phyloP scores from a whole-genome alignment of 2,797 vertebrate species.

The Mastacembelus armatus region DNA sequence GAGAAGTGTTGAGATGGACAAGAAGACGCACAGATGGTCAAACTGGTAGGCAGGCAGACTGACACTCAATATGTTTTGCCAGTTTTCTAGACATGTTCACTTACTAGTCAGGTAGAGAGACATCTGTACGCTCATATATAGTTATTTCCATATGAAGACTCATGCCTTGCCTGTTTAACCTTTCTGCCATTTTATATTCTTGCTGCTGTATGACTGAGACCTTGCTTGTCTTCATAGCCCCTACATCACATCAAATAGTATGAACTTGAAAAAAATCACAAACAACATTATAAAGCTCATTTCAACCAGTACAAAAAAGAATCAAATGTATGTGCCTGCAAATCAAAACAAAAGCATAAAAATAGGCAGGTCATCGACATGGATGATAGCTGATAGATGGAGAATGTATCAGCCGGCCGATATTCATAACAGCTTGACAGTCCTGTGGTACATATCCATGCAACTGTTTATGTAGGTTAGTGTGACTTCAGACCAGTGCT shows the following conservation, averaged over 20 bases:
- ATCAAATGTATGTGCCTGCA: background rate
- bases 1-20: constrained; percentile 41
- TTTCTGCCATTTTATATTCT: background rate
- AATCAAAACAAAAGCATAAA: background rate
- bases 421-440: no score
- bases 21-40: constrained; percentile 19
- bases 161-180: constrained; percentile 2
- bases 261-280: no score
- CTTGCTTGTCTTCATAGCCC: background rate
- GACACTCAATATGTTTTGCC: constrained; percentile 21
- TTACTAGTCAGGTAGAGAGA: constrained; percentile 17
- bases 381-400: background rate
- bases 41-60: constrained; percentile 25
- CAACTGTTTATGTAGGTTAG: constrained; percentile 1
- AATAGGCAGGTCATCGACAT: background rate
- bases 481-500: constrained; percentile 15
- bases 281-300: background rate
- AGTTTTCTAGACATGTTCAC: constrained; percentile 3
- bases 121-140: constrained; percentile 3
- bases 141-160: constrained; percentile 9
- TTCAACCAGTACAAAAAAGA: background rate
- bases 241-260: no score
- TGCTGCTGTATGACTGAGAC: background rate
- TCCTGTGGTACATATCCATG: background rate
- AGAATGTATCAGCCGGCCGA: background rate